phyloP scores from a whole-genome alignment of 2,797 vertebrate genomes.

The Sciurus carolinensis region DNA sequence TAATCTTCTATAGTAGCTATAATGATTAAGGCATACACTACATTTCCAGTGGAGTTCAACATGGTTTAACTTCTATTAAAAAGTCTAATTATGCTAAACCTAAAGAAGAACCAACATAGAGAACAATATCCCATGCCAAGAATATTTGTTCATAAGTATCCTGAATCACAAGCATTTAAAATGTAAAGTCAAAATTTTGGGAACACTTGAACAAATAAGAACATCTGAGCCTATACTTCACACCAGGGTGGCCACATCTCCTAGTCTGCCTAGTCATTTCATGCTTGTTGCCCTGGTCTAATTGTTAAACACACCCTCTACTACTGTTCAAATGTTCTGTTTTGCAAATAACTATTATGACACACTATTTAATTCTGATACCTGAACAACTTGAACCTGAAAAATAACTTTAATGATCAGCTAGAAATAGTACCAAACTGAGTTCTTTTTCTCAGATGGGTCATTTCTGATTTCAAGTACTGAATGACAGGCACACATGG shows the following conservation, averaged over 20 bases:
- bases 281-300: background rate
- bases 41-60: background rate
- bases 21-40: background rate
- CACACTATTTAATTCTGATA: background rate
- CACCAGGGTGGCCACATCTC: background rate
- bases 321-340: background rate
- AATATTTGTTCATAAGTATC: background rate
- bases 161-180: background rate
- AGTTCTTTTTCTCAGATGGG: conserved; percentile 17
- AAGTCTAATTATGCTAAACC: background rate
- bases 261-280: background rate
- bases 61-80: background rate
- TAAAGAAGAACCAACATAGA: background rate
- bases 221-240: background rate
- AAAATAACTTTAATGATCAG: conserved; percentile 23
- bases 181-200: background rate
- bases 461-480: conserved; percentile 8
- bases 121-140: background rate
- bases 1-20: background rate
- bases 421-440: background rate
- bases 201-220: background rate
- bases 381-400: background rate
- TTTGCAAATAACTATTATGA: background rate
- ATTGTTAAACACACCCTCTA: background rate
- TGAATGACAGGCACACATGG: background rate